Percentiles rank a stretch among this genome's conserved stretches.
phyloP scores from a whole-genome alignment of 2,888 invertebrate species.

The Noctuana brunneofusca region DNA sequence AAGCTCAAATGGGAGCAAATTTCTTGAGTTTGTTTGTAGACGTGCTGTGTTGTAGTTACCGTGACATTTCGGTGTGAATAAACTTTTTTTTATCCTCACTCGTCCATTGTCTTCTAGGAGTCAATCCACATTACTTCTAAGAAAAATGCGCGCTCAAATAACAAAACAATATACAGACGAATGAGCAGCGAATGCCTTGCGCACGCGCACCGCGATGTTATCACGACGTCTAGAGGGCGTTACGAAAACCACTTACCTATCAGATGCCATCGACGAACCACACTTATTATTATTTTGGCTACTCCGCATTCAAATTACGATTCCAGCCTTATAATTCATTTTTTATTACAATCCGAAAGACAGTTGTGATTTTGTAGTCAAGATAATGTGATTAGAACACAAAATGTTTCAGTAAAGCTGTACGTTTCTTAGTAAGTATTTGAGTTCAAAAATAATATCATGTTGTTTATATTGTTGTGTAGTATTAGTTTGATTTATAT shows the following conservation, averaged over 20 bases:
- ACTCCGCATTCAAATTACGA: slow-evolving; percentile 66
- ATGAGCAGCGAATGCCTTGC: slow-evolving; percentile 48
- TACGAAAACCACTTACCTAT: slow-evolving; percentile 80
- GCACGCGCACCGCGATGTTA: slow-evolving; percentile 66
- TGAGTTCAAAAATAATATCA: neutral
- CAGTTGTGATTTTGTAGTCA: slow-evolving; percentile 12
- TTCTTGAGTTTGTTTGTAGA: no score
- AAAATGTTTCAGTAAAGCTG: neutral
- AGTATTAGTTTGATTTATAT: slow-evolving; percentile 13
- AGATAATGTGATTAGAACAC: slow-evolving; percentile 11
- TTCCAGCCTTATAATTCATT: slow-evolving; percentile 54
- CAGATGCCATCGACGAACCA: slow-evolving; percentile 69
- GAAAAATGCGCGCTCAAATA: neutral
- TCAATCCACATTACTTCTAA: no score
- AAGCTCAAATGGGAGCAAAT: no score
- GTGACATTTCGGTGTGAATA: no score
- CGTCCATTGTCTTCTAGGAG: neutral
- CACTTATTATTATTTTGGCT: slow-evolving; percentile 70
- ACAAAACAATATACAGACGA: slow-evolving; percentile 4
- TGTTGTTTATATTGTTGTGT: neutral
- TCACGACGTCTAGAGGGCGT: slow-evolving; percentile 72
- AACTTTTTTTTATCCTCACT: neutral
- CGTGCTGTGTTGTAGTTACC: no score
- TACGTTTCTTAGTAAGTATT: slow-evolving; percentile 8
- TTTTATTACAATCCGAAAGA: slow-evolving; percentile 34